phyloP scores from a whole-genome alignment of 2,888 invertebrate genomes.

The Vanessa cardui region DNA sequence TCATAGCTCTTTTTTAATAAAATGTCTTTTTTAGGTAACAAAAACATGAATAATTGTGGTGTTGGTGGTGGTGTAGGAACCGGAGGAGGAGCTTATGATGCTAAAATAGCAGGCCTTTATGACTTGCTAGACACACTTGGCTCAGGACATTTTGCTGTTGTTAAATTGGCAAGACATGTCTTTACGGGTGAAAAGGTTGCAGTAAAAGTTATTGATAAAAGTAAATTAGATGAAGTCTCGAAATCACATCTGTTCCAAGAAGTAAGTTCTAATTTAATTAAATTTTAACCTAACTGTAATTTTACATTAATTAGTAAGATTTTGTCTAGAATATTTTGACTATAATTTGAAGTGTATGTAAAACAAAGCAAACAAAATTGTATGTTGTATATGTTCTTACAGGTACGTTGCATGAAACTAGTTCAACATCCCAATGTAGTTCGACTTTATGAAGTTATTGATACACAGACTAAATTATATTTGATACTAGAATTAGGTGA shows the following conservation, averaged over 20 bases:
- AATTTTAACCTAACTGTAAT: background rate
- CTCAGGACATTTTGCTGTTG: conserved; percentile 99
- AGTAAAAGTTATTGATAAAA: conserved; percentile 99
- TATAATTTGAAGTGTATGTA: too few relatives aligned
- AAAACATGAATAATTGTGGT: conserved; percentile 69
- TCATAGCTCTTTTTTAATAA: conserved; percentile 1
- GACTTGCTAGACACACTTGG: conserved; percentile 99
- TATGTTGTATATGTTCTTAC: conserved; percentile 39
- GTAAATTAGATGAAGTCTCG: conserved; percentile 97
- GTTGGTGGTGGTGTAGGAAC: conserved; percentile 58
- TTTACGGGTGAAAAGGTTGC: conserved; percentile 99
- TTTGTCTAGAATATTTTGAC: too few relatives aligned
- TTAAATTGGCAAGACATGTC: conserved; percentile 98
- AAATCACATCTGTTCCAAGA: conserved; percentile 98
- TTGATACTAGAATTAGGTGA: conserved; percentile 98
- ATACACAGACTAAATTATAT: conserved; percentile 98
- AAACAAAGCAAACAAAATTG: background rate
- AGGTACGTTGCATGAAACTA: conserved; percentile 98
- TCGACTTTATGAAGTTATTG: conserved; percentile 98
- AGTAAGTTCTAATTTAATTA: conserved; percentile 78
- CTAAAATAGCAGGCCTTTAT: conserved; percentile 97
- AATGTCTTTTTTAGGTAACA: conserved; percentile 32
- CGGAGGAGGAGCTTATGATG: conserved; percentile 85
- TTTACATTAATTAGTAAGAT: too few relatives aligned
- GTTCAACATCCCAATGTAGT: conserved; percentile 99